Evolutionary conservation across 2,888 invertebrate genomes (phyloP).

Genomic region (Nephrotoma appendiculata): DNA sequence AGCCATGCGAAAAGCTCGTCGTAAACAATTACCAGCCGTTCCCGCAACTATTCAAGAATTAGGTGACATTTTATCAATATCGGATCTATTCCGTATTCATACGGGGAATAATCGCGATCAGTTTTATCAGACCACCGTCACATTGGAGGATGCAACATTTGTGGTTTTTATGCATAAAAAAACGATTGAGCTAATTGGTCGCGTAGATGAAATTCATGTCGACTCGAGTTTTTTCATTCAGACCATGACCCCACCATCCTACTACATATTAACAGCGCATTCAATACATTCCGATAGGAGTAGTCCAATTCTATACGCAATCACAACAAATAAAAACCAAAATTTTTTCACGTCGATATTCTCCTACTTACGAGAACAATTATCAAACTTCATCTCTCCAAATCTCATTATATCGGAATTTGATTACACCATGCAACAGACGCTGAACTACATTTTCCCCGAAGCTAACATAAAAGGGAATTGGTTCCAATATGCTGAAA

Average conservation of each 20-base stretch:
- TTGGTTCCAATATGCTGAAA: conserved; percentile 19
- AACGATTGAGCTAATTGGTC: conserved; percentile 15
- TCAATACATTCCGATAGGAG: conserved; percentile 16
- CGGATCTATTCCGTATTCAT: conserved; percentile 17
- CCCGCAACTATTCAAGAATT: conserved; percentile 16
- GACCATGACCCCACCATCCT: conserved; percentile 14
- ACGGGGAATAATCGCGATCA: conserved; percentile 17
- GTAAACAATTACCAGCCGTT: conserved; percentile 17
- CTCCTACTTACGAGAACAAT: conserved; percentile 16
- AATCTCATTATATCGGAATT: conserved; percentile 18
- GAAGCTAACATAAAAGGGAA: conserved; percentile 19
- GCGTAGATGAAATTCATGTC: conserved; percentile 18
- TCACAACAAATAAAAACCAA: conserved; percentile 16
- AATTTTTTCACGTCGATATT: conserved; percentile 16
- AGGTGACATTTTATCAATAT: conserved; percentile 15
- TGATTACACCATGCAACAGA: conserved; percentile 16
- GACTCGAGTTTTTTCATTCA: conserved; percentile 16
- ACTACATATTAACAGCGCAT: conserved; percentile 17
- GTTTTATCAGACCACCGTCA: conserved; percentile 18
- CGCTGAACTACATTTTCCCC: conserved; percentile 15
- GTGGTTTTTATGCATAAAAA: conserved; percentile 19
- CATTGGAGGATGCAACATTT: conserved; percentile 13
- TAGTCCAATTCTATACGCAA: conserved; percentile 17
- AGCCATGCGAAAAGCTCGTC: conserved; percentile 20
- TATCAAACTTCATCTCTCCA: conserved; percentile 14